phyloP scores from a whole-genome alignment of 2,888 invertebrate genomes.

The Volucella inanis region DNA sequence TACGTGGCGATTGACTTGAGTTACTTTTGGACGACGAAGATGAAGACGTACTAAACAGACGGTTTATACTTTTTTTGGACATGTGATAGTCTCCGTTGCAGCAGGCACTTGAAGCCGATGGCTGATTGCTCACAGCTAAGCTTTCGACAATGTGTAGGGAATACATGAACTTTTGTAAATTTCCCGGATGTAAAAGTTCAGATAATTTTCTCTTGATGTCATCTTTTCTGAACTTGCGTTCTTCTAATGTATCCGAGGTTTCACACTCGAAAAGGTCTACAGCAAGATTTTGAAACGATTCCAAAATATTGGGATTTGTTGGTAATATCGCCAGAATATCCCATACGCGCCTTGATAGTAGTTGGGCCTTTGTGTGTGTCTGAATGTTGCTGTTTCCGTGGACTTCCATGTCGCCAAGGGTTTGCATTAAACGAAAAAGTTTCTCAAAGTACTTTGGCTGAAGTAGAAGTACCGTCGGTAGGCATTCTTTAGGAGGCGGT shows the following conservation, averaged over 20 bases:
- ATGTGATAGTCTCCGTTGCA: constrained; percentile 64
- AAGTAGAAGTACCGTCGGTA: constrained; percentile 93
- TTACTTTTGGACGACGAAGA: constrained; percentile 66
- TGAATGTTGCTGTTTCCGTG: constrained; percentile 86
- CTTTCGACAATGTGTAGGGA: constrained; percentile 95
- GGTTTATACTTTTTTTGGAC: constrained; percentile 53
- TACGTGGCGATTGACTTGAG: constrained; percentile 66
- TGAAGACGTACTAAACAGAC: constrained; percentile 62
- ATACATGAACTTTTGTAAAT: constrained; percentile 97
- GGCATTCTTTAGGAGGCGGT: constrained; percentile 92
- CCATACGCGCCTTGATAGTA: constrained; percentile 96
- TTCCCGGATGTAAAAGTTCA: constrained; percentile 92
- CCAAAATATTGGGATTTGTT: constrained; percentile 92
- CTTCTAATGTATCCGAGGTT: constrained; percentile 77
- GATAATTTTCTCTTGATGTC: constrained; percentile 84
- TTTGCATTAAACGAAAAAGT: constrained; percentile 94
- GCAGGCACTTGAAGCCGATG: constrained; percentile 70
- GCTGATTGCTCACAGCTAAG: constrained; percentile 83
- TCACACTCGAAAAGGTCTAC: constrained; percentile 79
- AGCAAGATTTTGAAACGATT: constrained; percentile 89
- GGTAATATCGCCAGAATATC: constrained; percentile 96
- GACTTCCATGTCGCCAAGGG: constrained; percentile 93
- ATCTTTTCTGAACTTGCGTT: constrained; percentile 80
- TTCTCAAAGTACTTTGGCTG: constrained; percentile 95
- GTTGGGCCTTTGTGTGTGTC: constrained; percentile 94